phyloP scores from a whole-genome alignment of 92 coral and sea anemone genomes.

The Siderastrea siderea region DNA sequence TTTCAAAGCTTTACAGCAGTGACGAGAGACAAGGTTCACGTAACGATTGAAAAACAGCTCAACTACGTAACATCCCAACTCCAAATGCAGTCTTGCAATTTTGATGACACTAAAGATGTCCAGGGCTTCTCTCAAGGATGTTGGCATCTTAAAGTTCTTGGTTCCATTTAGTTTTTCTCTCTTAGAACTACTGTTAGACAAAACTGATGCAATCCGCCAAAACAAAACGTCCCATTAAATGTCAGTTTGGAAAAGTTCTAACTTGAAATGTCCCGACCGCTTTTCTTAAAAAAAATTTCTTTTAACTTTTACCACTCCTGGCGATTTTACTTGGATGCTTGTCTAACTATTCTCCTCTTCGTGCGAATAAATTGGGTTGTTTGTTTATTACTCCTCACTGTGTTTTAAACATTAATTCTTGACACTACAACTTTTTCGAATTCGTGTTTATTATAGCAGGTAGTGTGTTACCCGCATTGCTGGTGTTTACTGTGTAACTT shows the following conservation, averaged over 20 bases:
- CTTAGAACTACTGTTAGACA: not conserved
- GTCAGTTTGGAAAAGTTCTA: not conserved
- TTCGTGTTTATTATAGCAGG: not conserved
- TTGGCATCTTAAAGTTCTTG: not conserved
- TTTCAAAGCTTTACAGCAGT: not conserved
- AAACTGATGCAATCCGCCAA: not conserved
- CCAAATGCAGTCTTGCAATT: too few relatives aligned
- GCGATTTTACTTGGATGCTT: not conserved
- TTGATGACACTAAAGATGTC: too few relatives aligned
- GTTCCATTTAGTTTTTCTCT: not conserved
- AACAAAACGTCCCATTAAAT: not conserved
- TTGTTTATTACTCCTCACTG: not conserved
- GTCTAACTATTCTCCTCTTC: not conserved
- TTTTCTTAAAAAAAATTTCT: not conserved
- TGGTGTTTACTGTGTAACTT: not conserved
- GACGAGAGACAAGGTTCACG: not conserved
- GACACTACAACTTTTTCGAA: not conserved
- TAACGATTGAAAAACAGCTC: too few relatives aligned
- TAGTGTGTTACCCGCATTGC: not conserved
- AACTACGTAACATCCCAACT: too few relatives aligned
- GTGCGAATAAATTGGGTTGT: not conserved
- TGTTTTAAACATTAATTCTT: not conserved
- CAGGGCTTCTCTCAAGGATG: not conserved
- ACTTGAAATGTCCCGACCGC: not conserved
- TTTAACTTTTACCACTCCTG: not conserved